Evolutionary conservation across 2,797 vertebrate species (phyloP).

Genomic region (Corythornis leucogaster): DNA sequence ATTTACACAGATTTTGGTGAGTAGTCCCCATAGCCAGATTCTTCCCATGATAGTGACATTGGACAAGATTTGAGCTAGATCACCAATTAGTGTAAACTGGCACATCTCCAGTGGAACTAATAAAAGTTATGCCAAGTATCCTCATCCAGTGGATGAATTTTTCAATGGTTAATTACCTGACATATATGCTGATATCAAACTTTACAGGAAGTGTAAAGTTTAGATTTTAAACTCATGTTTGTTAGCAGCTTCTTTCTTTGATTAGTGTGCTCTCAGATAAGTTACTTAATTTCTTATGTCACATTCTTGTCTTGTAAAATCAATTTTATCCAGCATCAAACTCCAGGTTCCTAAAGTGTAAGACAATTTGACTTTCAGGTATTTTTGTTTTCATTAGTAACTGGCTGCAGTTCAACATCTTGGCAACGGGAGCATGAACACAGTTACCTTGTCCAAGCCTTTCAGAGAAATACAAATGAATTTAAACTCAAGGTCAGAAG

Average conservation of each 20-base stretch:
- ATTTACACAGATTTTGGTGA: neutral
- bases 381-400: neutral
- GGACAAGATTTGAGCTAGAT: neutral
- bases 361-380: neutral
- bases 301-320: neutral
- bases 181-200: neutral
- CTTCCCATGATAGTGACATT: neutral
- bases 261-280: neutral
- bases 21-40: neutral
- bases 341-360: neutral
- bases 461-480: neutral
- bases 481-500: neutral
- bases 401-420: neutral
- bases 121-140: neutral
- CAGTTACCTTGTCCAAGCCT: neutral
- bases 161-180: neutral
- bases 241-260: neutral
- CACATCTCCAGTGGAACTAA: neutral
- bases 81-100: neutral
- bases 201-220: neutral
- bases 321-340: accelerated
- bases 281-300: neutral
- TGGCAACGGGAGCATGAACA: neutral
- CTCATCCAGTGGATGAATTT: neutral
- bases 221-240: neutral